Conservation (phyloP, 2,888 invertebrate species). For the Nudaria mundana region DNA sequence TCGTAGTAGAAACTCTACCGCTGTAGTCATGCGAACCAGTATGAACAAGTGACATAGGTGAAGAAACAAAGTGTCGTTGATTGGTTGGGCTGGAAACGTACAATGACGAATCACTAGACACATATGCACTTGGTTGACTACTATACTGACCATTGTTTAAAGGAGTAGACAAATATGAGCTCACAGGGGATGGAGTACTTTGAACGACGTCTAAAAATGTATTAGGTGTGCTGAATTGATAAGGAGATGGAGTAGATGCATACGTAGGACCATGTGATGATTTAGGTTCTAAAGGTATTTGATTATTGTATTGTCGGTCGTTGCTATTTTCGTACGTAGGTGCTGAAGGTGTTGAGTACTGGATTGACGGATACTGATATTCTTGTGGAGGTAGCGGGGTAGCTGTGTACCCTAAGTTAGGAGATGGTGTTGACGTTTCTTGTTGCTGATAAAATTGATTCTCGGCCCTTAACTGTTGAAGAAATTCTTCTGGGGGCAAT, state of each 20-base stretch:
- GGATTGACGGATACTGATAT: conserved; percentile 39
- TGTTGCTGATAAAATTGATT: conserved; percentile 63
- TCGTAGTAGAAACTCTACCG: conserved; percentile 53
- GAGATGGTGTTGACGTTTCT: conserved; percentile 56
- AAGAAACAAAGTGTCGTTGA: conserved; percentile 64
- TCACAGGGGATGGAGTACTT: conserved; percentile 62
- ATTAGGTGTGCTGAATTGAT: conserved; percentile 56
- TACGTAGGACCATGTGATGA: conserved; percentile 48
- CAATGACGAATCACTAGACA: conserved; percentile 67
- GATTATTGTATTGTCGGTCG: conserved; percentile 50
- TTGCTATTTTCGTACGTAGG: conserved; percentile 47
- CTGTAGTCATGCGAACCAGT: conserved; percentile 57
- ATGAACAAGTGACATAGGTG: conserved; percentile 61
- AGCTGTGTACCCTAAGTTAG: conserved; percentile 61
- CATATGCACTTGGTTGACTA: conserved; percentile 58
- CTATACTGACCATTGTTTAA: conserved; percentile 58
- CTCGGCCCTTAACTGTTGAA: conserved; percentile 68
- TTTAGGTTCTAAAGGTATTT: conserved; percentile 56
- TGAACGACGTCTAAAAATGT: conserved; percentile 52
- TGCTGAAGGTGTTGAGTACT: conserved; percentile 57
- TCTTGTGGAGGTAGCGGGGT: conserved; percentile 60
- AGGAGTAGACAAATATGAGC: conserved; percentile 60
- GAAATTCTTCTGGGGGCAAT: conserved; percentile 72
- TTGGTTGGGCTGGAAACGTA: conserved; percentile 66
- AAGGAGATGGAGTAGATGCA: conserved; percentile 48